Percentiles rank a stretch among this genome's conserved stretches.
Conservation (phyloP, 2,888 invertebrate species). For the Caenorhabditis sp. region DNA sequence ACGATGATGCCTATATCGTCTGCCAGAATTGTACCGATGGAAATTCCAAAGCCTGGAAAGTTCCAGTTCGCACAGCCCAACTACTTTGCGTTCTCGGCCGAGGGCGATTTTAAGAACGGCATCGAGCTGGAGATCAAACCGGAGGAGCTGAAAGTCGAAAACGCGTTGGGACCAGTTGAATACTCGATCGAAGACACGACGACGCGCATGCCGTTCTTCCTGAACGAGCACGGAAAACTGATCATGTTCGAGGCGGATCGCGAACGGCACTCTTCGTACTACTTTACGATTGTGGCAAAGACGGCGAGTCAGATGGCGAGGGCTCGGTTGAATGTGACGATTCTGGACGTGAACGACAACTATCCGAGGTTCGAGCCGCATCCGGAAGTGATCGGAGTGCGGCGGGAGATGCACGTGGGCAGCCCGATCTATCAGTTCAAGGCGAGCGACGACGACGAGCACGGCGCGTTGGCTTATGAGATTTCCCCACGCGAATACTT, state of each 20-base stretch:
- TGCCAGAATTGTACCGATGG: slow-evolving; percentile 12
- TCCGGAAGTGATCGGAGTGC: slow-evolving; percentile 59
- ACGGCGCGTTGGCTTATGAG: slow-evolving; percentile 60
- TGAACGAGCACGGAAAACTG: slow-evolving; percentile 66
- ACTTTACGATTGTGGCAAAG: slow-evolving; percentile 66
- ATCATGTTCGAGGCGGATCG: slow-evolving; percentile 73
- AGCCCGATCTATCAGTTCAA: slow-evolving; percentile 50
- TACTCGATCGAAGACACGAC: slow-evolving; percentile 57
- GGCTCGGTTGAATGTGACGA: slow-evolving; percentile 68
- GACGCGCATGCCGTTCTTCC: slow-evolving; percentile 42
- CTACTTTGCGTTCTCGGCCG: slow-evolving; percentile 64
- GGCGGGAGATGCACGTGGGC: slow-evolving; percentile 28
- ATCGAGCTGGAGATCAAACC: slow-evolving; percentile 69
- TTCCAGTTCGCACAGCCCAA: slow-evolving; percentile 43
- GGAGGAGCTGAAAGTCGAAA: slow-evolving; percentile 46
- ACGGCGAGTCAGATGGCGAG: slow-evolving; percentile 30
- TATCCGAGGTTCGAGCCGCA: slow-evolving; percentile 67
- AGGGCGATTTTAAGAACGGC: slow-evolving; percentile 71
- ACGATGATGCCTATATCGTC: slow-evolving; percentile 1
- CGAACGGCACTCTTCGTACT: slow-evolving; percentile 63
- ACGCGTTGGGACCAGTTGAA: slow-evolving; percentile 2
- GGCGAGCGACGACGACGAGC: slow-evolving; percentile 68
- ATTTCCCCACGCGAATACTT: slow-evolving; percentile 58
- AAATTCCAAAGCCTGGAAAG: neutral
- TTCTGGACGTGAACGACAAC: slow-evolving; percentile 77